Evolutionary conservation across 2,888 invertebrate genomes (phyloP).

Genomic region (Pollenia amentaria): DNA sequence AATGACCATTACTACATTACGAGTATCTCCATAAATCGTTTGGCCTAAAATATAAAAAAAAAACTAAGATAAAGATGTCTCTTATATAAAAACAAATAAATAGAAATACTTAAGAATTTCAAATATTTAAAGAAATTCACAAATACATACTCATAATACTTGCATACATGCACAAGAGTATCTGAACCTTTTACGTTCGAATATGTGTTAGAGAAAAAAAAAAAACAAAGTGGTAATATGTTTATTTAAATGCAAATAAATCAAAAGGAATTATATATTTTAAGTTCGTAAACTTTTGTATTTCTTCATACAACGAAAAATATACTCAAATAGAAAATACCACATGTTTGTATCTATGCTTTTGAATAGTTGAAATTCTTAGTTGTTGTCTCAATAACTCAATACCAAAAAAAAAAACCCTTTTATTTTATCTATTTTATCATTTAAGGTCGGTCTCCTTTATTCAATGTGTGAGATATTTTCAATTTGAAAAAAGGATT

Average conservation of each 20-base stretch:
- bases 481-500: conserved; percentile 72
- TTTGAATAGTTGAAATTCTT: conserved; percentile 70
- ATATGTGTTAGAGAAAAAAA: background rate
- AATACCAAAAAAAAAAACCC: conserved; percentile 35
- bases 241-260: conserved; percentile 79
- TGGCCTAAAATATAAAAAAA: conserved; percentile 58
- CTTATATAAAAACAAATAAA: background rate
- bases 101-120: background rate
- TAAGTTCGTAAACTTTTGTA: conserved; percentile 52
- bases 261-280: conserved; percentile 80
- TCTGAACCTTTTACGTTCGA: too few species aligned
- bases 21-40: conserved; percentile 42
- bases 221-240: conserved; percentile 43
- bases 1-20: conserved; percentile 66
- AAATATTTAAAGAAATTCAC: conserved; percentile 34
- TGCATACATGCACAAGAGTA: background rate
- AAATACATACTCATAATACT: background rate
- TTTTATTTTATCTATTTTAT: background rate
- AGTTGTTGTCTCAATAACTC: conserved; percentile 38
- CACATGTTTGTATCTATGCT: conserved; percentile 70
- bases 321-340: conserved; percentile 58
- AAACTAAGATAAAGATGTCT: conserved; percentile 37
- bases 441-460: background rate
- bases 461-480: conserved; percentile 6
- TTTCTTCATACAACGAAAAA: conserved; percentile 20